Base-by-base conservation (phyloP, 2,113 vertebrate genomes). In the Polypterus senegalus region DNA sequence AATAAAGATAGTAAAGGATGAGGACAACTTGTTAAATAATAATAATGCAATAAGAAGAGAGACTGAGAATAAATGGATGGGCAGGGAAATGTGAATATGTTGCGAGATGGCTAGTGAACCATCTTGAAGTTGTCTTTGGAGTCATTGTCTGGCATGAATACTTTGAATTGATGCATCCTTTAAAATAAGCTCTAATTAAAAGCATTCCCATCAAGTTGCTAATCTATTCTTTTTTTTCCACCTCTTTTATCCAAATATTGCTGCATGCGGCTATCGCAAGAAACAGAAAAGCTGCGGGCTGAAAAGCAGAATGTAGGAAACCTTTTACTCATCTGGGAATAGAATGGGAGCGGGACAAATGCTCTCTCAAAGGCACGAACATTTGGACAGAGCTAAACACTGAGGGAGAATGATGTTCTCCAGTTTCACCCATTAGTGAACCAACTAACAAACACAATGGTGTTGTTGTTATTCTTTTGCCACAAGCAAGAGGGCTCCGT, bases 391-490 rank as follows among this genome's bases (percentile, higher is more conserved):
- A 85, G 89, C 83, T 74, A 80, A 81, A 80, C 89, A 90, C 87
- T 90, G 87, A 89, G 87, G 84, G 89, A 89, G 93, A 91, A 89
- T 92, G 92, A 95, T 96, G 93, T 93, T 96, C 92, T 96, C 91
- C 91, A 92, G 92, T 92, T 94, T 93, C 93, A 93, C 89, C 93
- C 92, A 97, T 97, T 97, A 98, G 91, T 80, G 91, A 96, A 97
- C 87, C 87, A 89, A 94, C 93, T 88, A 97, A 97, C 93, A 96
- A 91, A 93, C 88, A 98, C 94, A 98, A 98, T 97, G 91, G 93
- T 93, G 92, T 92, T 97, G 93, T 92, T 97, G 94, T 97, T 97
- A 97, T 93, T 97, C 93, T 92, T 97, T 93, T 88, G 89, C 96
- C 88, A 94, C 95, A 92, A 94, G 92, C 92, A 96, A 92, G 92